Conservation (phyloP, 2,888 invertebrate genomes). For the Chamaedrilus cognettii region DNA sequence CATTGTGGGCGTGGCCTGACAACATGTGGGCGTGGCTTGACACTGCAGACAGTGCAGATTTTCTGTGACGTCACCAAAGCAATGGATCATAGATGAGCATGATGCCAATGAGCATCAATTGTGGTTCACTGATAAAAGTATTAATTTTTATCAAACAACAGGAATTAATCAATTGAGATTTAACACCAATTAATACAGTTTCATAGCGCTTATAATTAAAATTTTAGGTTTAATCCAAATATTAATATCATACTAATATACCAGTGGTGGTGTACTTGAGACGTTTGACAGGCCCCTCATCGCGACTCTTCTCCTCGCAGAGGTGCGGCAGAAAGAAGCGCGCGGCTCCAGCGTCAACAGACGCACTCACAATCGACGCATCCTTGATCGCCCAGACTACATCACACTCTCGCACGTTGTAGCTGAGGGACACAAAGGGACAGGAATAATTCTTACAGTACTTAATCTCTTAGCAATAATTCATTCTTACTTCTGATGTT, state of each 20-base stretch:
- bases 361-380: conserved; percentile 87
- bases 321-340: conserved; percentile 76
- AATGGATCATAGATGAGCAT: too few species aligned
- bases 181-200: too few species aligned
- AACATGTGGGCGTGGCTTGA: too few species aligned
- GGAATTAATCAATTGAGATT: too few species aligned
- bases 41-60: too few species aligned
- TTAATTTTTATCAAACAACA: too few species aligned
- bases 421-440: conserved; percentile 53
- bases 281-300: conserved; percentile 46
- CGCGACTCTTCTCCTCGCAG: conserved; percentile 40
- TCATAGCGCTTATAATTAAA: not conserved
- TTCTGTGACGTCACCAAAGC: too few species aligned
- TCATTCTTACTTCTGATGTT: not conserved
- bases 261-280: conserved; percentile 45
- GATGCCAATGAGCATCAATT: too few species aligned
- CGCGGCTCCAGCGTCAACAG: conserved; percentile 94
- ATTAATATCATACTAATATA: conserved; percentile 2
- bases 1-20: too few species aligned
- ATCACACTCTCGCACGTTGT: conserved; percentile 81
- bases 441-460: too few species aligned
- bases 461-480: not conserved
- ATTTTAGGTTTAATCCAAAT: not conserved
- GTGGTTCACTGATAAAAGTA: too few species aligned
- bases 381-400: conserved; percentile 95